Conservation (phyloP, 1,140 invertebrate species). For the Ylistrum balloti region DNA sequence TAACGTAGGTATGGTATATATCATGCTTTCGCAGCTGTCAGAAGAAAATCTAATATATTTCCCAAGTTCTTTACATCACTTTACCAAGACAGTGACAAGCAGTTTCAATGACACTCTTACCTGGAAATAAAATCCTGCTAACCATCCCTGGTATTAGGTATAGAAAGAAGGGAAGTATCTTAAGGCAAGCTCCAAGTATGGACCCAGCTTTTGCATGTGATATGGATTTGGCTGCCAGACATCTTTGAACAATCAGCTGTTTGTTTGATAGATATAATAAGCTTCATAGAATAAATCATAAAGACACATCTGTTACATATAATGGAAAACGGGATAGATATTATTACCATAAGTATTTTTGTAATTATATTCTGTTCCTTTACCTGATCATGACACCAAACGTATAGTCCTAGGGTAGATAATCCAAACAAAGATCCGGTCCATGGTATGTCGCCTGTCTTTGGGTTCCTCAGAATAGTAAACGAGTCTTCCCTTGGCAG, state of each 20-base stretch:
- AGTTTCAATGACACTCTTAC: slow-evolving; percentile 61
- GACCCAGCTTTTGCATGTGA: slow-evolving; percentile 84
- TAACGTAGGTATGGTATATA: no score
- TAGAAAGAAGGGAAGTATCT: slow-evolving; percentile 83
- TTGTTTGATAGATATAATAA: not conserved
- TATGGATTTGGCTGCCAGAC: slow-evolving; percentile 83
- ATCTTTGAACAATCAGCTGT: slow-evolving; percentile 84
- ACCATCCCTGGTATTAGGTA: slow-evolving; percentile 85
- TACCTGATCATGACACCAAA: slow-evolving; percentile 85
- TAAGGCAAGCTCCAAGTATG: slow-evolving; percentile 83
- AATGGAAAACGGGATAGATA: no score
- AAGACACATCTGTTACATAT: not conserved
- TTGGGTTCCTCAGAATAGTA: slow-evolving; percentile 76
- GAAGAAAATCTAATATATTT: no score
- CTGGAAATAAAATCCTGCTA: slow-evolving; percentile 81
- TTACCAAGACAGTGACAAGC: no score
- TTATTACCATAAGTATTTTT: no score
- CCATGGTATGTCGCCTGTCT: slow-evolving; percentile 83
- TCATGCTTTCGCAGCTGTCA: no score
- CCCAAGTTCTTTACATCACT: no score
- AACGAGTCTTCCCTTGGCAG: slow-evolving; percentile 77
- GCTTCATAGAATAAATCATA: no score
- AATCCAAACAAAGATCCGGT: slow-evolving; percentile 83
- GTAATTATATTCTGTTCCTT: not conserved
- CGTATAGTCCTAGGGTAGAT: slow-evolving; percentile 84